Conservation (phyloP, 2,113 vertebrate species). For the Muntiacus muntjak region DNA sequence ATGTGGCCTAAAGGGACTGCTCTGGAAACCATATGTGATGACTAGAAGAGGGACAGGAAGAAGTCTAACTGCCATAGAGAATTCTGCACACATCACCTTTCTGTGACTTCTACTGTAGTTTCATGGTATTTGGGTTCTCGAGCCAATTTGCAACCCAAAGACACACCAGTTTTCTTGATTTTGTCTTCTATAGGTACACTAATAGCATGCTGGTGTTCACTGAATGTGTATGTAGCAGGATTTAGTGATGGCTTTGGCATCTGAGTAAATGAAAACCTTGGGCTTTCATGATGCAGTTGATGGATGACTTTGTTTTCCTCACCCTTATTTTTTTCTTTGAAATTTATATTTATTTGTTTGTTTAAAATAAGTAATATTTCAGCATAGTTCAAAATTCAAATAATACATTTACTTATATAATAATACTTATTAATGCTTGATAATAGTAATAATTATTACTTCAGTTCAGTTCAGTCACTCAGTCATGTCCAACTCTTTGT, state of each 20-base stretch:
- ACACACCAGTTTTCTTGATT: not conserved
- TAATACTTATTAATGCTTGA: not conserved
- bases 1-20: not conserved
- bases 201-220: not conserved
- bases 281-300: not conserved
- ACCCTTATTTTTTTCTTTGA: not conserved
- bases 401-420: not conserved
- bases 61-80: not conserved
- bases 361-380: not conserved
- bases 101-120: not conserved
- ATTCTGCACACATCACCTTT: not conserved
- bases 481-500: not conserved
- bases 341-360: not conserved
- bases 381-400: not conserved
- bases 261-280: not conserved
- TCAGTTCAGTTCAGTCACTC: not conserved
- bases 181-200: not conserved
- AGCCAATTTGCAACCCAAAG: not conserved
- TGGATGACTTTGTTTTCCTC: not conserved
- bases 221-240: not conserved
- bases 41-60: not conserved
- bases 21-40: not conserved
- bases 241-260: not conserved
- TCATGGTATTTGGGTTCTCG: not conserved
- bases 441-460: not conserved